Evolutionary conservation across 53 echinoderm and acorn worm species (phyloP).

Genomic region (Antedon mediterranea): DNA sequence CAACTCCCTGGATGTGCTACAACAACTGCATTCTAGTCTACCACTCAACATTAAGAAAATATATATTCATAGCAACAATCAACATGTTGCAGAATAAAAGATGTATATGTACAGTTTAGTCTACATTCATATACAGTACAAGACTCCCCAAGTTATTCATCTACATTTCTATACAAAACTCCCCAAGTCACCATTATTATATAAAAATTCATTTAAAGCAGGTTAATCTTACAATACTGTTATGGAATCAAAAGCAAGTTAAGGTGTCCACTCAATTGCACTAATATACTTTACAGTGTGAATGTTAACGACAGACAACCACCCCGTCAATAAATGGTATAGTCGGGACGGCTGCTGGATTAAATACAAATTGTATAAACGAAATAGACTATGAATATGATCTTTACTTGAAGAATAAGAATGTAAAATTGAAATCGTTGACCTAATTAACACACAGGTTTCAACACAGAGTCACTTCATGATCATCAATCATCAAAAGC

Average conservation of each 20-base stretch:
- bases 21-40: neutral
- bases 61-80: neutral
- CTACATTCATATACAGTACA: neutral
- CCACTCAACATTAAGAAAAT: neutral
- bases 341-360: too few relatives aligned
- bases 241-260: neutral
- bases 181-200: neutral
- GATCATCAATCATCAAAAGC: too few relatives aligned
- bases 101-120: neutral
- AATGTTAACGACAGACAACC: neutral
- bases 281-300: neutral
- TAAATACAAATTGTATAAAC: too few relatives aligned
- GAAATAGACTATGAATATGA: too few relatives aligned
- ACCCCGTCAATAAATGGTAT: neutral
- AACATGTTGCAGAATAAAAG: neutral
- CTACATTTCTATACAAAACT: neutral
- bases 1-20: neutral
- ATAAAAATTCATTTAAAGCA: neutral
- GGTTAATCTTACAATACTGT: too few relatives aligned
- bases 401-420: too few relatives aligned
- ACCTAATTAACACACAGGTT: too few relatives aligned
- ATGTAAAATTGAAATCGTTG: too few relatives aligned
- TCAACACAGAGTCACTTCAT: too few relatives aligned
- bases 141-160: neutral
- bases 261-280: neutral